Evolutionary conservation across 2,888 invertebrate species (phyloP).

Genomic region (Corythucha ciliata): DNA sequence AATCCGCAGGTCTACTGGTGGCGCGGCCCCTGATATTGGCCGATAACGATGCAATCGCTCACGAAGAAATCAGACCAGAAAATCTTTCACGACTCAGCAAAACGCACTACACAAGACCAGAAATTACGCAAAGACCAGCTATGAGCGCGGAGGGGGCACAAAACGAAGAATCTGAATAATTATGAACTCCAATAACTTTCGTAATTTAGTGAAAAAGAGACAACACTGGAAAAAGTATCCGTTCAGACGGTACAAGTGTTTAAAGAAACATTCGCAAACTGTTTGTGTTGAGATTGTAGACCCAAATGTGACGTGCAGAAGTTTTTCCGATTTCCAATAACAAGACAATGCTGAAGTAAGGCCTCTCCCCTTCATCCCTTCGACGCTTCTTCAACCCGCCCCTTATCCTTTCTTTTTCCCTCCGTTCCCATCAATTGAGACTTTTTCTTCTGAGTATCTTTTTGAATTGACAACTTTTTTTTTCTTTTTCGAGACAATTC

Average conservation of each 20-base stretch:
- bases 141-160: too few relatives aligned
- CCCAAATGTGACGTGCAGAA: slow-evolving; percentile 22
- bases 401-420: slow-evolving; percentile 13
- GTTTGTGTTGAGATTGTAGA: slow-evolving; percentile 15
- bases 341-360: slow-evolving; percentile 23
- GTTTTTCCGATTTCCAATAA: slow-evolving; percentile 24
- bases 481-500: neutral
- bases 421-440: neutral
- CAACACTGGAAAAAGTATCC: neutral
- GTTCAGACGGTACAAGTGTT: slow-evolving; percentile 17
- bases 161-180: too few relatives aligned
- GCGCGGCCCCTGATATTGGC: too few relatives aligned
- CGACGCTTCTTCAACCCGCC: slow-evolving; percentile 11
- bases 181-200: too few relatives aligned
- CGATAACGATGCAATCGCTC: too few relatives aligned
- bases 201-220: slow-evolving; percentile 6
- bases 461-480: neutral
- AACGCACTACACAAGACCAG: too few relatives aligned
- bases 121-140: too few relatives aligned
- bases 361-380: neutral
- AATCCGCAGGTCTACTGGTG: too few relatives aligned
- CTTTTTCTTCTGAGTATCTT: neutral
- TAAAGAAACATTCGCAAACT: slow-evolving; percentile 20
- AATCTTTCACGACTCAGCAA: too few relatives aligned
- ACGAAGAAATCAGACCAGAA: too few relatives aligned